These are phyloP conservation scores for Anolis sagrei DNA, from an alignment of 2,113 vertebrate genomes.

Conservation along the genomic window DNA sequence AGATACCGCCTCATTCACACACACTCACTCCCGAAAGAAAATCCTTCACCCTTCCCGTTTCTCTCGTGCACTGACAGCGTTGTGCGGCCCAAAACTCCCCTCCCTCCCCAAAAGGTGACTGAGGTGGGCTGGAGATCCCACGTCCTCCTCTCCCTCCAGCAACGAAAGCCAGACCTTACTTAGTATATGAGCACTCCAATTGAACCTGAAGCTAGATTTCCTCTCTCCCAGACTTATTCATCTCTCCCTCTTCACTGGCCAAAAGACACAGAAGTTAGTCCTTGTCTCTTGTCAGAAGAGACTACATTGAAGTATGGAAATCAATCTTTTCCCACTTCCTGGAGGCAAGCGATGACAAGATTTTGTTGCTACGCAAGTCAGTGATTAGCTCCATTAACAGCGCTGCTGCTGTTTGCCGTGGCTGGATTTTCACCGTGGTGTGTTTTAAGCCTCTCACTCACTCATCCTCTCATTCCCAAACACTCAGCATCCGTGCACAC, in stretches of 20 bases:
- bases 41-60: conserved; percentile 70
- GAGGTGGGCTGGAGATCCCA: conserved; percentile 66
- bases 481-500: conserved; percentile 91
- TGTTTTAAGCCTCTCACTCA: conserved; percentile 93
- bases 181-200: conserved; percentile 65
- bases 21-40: conserved; percentile 82
- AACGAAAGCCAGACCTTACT: conserved; percentile 75
- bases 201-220: conserved; percentile 71
- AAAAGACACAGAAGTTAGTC: conserved; percentile 68
- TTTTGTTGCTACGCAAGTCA: conserved; percentile 65
- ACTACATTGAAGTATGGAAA: conserved; percentile 54
- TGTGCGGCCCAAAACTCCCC: conserved; percentile 46
- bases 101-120: conserved; percentile 50
- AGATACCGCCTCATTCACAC: conserved; percentile 85
- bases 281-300: conserved; percentile 68
- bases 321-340: conserved; percentile 66
- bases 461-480: conserved; percentile 90
- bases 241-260: conserved; percentile 64
- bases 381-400: conserved; percentile 75
- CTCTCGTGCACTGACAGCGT: conserved; percentile 56
- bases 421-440: conserved; percentile 88
- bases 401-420: conserved; percentile 77
- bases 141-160: conserved; percentile 73
- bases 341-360: conserved; percentile 63
- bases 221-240: conserved; percentile 62